Conservation (phyloP, 2,888 invertebrate species). For the Ametastegia equiseti region DNA sequence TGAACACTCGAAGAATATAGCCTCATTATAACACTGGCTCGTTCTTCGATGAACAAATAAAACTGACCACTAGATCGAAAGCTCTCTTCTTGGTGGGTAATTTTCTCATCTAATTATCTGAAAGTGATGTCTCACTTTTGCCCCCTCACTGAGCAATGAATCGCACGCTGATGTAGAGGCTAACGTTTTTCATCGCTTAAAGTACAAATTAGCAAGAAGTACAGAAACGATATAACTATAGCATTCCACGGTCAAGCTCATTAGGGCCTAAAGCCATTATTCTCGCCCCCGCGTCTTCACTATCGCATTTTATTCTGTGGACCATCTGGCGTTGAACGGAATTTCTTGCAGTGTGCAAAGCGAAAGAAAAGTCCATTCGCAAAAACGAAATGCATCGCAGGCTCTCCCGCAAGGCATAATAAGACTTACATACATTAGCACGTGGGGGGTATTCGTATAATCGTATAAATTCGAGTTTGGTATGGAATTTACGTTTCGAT, state of each 20-base stretch:
- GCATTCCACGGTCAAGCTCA: not conserved
- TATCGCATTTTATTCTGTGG: not conserved
- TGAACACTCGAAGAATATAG: not conserved
- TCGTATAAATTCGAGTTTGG: not conserved
- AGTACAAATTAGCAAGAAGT: not conserved
- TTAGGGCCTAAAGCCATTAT: not conserved
- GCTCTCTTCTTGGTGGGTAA: constrained; percentile 1
- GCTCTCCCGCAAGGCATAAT: not conserved
- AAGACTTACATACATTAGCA: constrained; percentile 1
- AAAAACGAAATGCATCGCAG: constrained; percentile 32
- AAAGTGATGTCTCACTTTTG: not conserved
- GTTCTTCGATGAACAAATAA: not conserved
- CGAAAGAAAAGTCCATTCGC: not conserved
- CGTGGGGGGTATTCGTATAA: not conserved
- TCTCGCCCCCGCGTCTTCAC: constrained; percentile 4
- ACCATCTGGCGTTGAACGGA: constrained; percentile 16
- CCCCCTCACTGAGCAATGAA: too few relatives aligned
- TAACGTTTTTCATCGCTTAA: not conserved
- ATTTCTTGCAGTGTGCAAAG: not conserved
- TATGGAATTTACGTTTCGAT: not conserved
- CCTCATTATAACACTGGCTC: not conserved
- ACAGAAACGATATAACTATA: not conserved
- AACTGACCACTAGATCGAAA: not conserved
- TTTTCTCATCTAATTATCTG: constrained; percentile 16
- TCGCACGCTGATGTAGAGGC: not conserved